phyloP scores from a whole-genome alignment of 2,888 invertebrate species.

The Drosophila mimica region DNA sequence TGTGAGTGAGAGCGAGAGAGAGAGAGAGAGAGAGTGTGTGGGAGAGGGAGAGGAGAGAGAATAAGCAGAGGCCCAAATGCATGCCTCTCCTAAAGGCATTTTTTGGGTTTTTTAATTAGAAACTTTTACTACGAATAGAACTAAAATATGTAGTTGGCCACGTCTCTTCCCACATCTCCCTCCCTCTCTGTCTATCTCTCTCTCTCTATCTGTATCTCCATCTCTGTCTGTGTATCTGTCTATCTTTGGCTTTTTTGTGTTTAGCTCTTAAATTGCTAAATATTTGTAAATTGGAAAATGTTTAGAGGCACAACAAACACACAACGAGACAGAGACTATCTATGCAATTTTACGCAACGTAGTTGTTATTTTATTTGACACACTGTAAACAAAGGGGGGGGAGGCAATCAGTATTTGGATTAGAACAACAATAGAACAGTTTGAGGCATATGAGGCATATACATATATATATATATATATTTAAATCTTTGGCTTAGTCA shows the following conservation, averaged over 20 bases:
- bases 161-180: neutral
- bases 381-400: conserved; percentile 38
- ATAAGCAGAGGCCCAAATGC: conserved; percentile 11
- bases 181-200: neutral
- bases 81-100: conserved; percentile 51
- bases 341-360: conserved; percentile 50
- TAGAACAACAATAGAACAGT: neutral
- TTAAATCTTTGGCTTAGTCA: conserved; percentile 64
- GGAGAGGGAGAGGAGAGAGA: neutral
- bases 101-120: conserved; percentile 69
- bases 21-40: neutral
- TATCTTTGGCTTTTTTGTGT: conserved; percentile 11
- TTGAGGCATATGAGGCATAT: neutral
- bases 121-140: conserved; percentile 58
- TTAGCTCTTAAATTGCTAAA: conserved; percentile 56
- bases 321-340: conserved; percentile 3
- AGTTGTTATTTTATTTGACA: conserved; percentile 70
- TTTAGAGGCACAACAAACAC: conserved; percentile 32
- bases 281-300: conserved; percentile 66
- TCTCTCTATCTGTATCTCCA: neutral
- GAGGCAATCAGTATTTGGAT: conserved; percentile 13
- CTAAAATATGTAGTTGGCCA: conserved; percentile 53
- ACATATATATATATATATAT: neutral
- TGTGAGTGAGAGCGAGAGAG: neutral
- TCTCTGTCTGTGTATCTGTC: neutral